Evolutionary conservation across 2,797 vertebrate species (phyloP).

Genomic region (Galagoides demidoff): DNA sequence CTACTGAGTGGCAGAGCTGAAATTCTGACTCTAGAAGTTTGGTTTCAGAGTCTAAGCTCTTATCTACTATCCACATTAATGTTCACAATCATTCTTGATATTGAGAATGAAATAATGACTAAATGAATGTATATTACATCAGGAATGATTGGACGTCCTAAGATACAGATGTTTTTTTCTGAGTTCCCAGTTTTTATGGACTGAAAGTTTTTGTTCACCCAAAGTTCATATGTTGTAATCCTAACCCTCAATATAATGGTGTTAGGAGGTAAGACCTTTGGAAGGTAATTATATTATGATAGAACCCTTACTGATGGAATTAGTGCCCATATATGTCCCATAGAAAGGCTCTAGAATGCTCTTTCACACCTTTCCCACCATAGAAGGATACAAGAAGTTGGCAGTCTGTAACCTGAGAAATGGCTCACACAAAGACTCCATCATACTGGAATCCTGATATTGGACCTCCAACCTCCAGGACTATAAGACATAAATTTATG

Average conservation of each 20-base stretch:
- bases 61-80: not conserved
- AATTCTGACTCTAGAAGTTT: not conserved
- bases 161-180: not conserved
- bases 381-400: not conserved
- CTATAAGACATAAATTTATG: not conserved
- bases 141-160: not conserved
- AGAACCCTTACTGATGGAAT: not conserved
- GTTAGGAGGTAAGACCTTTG: not conserved
- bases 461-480: not conserved
- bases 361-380: not conserved
- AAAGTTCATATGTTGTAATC: not conserved
- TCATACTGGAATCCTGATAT: no score
- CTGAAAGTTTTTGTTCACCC: not conserved
- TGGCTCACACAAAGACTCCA: not conserved
- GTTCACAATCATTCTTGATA: not conserved
- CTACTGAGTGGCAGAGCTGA: not conserved
- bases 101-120: not conserved
- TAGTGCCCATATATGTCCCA: not conserved
- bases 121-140: not conserved
- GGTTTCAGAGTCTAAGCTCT: not conserved
- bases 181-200: not conserved
- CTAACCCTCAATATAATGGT: no score
- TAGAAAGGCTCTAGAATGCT: fast-evolving
- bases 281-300: not conserved
- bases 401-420: not conserved